Percentiles rank a stretch among this genome's conserved stretches.
phyloP scores from a whole-genome alignment of 2,888 invertebrate species.

The Megaustenia siamemsis region DNA sequence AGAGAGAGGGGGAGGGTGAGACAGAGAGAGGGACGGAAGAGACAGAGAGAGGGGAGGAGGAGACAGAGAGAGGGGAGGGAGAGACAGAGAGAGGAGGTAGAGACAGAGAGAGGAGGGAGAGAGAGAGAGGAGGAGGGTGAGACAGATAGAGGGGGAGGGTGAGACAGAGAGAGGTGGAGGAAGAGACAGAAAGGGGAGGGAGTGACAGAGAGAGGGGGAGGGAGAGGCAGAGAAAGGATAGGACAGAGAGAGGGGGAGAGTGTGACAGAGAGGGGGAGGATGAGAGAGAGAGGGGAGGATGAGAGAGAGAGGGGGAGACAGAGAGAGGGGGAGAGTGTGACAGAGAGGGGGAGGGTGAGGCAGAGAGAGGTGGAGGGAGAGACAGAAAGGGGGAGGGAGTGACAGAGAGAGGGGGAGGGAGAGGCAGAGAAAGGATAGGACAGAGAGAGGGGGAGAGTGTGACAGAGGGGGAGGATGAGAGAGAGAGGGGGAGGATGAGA shows the following conservation, averaged over 20 bases:
- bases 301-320: slow-evolving; percentile 6
- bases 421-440: no score
- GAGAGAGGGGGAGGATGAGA: background rate
- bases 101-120: background rate
- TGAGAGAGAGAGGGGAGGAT: background rate
- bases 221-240: slow-evolving; percentile 4
- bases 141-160: background rate
- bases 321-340: slow-evolving; percentile 22
- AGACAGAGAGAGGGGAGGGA: background rate
- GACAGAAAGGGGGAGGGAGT: background rate
- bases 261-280: background rate
- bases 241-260: background rate
- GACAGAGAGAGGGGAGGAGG: background rate
- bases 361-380: background rate
- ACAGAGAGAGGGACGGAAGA: background rate
- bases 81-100: background rate
- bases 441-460: background rate
- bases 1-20: slow-evolving; percentile 16
- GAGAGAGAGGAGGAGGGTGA: background rate
- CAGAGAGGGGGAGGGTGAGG: slow-evolving; percentile 23
- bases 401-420: background rate
- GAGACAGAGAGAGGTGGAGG: slow-evolving; percentile 6
- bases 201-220: slow-evolving; percentile 10
- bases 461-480: background rate
- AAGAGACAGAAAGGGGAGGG: background rate